Evolutionary conservation across 2,797 vertebrate genomes (phyloP).

Genomic region (Sarcophilus harrisii): DNA sequence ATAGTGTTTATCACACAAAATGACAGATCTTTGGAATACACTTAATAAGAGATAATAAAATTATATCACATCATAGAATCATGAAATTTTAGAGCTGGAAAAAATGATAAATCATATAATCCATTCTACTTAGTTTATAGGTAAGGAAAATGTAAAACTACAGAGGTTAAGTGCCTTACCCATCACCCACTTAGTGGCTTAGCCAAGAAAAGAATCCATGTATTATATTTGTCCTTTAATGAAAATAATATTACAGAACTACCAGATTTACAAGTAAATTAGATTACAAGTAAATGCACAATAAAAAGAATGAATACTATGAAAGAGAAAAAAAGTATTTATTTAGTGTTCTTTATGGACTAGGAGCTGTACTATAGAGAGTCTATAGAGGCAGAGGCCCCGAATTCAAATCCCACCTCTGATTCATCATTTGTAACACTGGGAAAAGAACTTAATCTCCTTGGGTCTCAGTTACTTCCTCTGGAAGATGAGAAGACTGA

Average conservation of each 20-base stretch:
- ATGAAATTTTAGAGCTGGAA: constrained; percentile 17
- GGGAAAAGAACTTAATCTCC: background rate
- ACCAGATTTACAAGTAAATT: background rate
- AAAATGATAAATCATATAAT: constrained; percentile 27
- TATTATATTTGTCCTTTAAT: background rate
- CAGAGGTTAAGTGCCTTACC: background rate
- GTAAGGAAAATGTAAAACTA: background rate
- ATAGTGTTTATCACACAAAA: background rate
- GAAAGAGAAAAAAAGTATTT: background rate
- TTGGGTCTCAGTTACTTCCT: background rate
- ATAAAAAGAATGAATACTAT: background rate
- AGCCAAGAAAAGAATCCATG: background rate
- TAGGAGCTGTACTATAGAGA: background rate
- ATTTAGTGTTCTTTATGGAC: background rate
- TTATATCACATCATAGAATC: background rate
- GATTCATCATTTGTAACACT: background rate
- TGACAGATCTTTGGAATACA: constrained; percentile 12
- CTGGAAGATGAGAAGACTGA: background rate
- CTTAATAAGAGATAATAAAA: background rate
- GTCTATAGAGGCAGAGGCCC: background rate
- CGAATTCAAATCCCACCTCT: background rate
- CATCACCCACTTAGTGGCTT: background rate
- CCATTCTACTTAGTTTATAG: background rate
- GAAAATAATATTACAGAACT: background rate
- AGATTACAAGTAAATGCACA: background rate